phyloP scores from a whole-genome alignment of 2,113 vertebrate genomes.

The Pelmatolapia mariae region DNA sequence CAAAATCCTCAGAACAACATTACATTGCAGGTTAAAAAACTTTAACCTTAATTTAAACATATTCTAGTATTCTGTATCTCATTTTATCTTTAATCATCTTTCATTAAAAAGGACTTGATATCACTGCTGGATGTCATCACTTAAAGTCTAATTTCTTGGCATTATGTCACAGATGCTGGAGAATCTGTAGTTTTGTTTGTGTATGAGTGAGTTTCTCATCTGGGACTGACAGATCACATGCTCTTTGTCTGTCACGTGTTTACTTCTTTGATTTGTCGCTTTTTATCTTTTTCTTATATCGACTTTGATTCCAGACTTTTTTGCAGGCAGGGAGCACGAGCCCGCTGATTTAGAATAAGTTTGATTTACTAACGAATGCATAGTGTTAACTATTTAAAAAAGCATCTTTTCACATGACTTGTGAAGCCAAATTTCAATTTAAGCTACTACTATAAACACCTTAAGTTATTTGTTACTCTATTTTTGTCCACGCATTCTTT shows the following conservation, averaged over 20 bases:
- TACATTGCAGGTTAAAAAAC: neutral
- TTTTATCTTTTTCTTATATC: neutral
- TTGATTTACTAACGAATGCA: neutral
- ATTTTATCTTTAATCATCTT: neutral
- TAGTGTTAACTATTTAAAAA: accelerated
- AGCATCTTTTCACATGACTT: neutral
- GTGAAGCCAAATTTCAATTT: neutral
- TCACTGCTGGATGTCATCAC: neutral
- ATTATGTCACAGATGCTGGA: neutral
- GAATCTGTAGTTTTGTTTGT: neutral
- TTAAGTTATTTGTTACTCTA: neutral
- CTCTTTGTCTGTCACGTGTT: neutral
- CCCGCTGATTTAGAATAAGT: neutral
- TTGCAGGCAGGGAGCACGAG: neutral
- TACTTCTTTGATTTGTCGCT: neutral
- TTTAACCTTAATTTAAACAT: neutral
- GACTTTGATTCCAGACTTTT: neutral
- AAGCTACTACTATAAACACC: neutral
- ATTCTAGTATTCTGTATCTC: neutral
- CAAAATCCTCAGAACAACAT: neutral
- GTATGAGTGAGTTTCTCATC: neutral
- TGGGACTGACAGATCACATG: neutral
- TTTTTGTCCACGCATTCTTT: neutral
- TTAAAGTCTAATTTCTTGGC: neutral
- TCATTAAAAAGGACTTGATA: neutral